Evolutionary conservation across 2,797 vertebrate genomes (phyloP).

Genomic region (Remorina albescens): DNA sequence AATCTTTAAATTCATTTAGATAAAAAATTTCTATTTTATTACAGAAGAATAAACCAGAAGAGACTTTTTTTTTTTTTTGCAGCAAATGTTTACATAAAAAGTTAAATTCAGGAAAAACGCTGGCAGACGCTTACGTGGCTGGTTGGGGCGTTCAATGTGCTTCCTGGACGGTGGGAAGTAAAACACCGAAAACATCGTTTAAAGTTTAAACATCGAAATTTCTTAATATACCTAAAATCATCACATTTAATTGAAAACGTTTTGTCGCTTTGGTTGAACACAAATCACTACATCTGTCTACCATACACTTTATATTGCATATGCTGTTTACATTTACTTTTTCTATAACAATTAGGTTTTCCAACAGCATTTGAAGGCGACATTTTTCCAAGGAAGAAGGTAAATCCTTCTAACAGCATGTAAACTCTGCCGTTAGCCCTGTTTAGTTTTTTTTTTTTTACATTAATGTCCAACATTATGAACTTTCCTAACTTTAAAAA

Average conservation of each 20-base stretch:
- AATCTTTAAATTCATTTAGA: too few relatives aligned
- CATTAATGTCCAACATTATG: slow-evolving; percentile 25
- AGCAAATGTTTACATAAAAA: too few relatives aligned
- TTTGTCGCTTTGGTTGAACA: accelerated
- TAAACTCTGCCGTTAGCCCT: neutral
- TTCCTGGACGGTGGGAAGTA: neutral
- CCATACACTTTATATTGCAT: too few relatives aligned
- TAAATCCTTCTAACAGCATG: neutral
- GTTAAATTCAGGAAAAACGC: neutral
- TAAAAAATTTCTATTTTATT: too few relatives aligned
- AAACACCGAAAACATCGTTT: accelerated
- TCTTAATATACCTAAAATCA: too few relatives aligned
- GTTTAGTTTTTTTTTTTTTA: neutral
- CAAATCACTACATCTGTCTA: accelerated
- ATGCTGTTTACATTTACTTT: too few relatives aligned
- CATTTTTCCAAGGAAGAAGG: slow-evolving; percentile 28
- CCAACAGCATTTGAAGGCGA: slow-evolving; percentile 1
- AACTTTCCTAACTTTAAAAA: neutral
- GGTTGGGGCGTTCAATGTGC: slow-evolving; percentile 39
- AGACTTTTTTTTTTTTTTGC: neutral
- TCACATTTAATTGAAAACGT: accelerated
- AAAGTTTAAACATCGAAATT: too few relatives aligned
- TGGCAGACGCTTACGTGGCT: slow-evolving; percentile 79
- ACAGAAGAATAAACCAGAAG: neutral
- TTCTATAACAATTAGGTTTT: too few relatives aligned